Percentiles rank a stretch among this genome's conserved stretches.
Conservation (phyloP, 1,140 invertebrate species). For the Drosophila aff. region DNA sequence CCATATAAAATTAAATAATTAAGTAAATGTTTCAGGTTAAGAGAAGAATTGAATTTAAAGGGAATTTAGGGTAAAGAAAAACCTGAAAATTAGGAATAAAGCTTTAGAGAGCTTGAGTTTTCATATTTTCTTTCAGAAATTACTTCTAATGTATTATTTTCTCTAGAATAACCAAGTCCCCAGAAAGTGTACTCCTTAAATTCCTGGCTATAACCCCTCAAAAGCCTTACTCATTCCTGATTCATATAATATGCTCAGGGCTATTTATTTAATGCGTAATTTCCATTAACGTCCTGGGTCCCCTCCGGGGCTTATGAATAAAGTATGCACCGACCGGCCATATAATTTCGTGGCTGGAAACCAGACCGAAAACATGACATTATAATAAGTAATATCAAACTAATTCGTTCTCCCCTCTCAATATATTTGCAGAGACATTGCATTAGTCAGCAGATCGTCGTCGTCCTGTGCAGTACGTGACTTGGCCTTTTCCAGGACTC, state of each 20-base stretch:
- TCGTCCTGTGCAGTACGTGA: slow-evolving; percentile 28
- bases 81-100: background rate
- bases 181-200: background rate
- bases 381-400: slow-evolving; percentile 44
- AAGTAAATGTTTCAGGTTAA: slow-evolving; percentile 1
- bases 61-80: background rate
- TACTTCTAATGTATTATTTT: background rate
- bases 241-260: slow-evolving; percentile 19
- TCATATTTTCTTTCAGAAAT: no score
- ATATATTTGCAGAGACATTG: slow-evolving; percentile 43
- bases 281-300: slow-evolving; percentile 32
- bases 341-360: slow-evolving; percentile 39
- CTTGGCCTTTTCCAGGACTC: slow-evolving; percentile 41
- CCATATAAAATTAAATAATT: slow-evolving; percentile 8
- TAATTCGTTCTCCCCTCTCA: slow-evolving; percentile 29
- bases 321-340: slow-evolving; percentile 19
- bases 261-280: slow-evolving; percentile 46
- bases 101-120: background rate
- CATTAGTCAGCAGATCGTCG: slow-evolving; percentile 48
- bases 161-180: no score
- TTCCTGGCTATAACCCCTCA: background rate
- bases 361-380: slow-evolving; percentile 37
- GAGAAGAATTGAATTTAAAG: background rate
- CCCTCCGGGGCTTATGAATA: slow-evolving; percentile 30
- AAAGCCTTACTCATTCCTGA: slow-evolving; percentile 20